Conservation (phyloP, 2,888 invertebrate genomes). For the Spilarctia lutea region DNA sequence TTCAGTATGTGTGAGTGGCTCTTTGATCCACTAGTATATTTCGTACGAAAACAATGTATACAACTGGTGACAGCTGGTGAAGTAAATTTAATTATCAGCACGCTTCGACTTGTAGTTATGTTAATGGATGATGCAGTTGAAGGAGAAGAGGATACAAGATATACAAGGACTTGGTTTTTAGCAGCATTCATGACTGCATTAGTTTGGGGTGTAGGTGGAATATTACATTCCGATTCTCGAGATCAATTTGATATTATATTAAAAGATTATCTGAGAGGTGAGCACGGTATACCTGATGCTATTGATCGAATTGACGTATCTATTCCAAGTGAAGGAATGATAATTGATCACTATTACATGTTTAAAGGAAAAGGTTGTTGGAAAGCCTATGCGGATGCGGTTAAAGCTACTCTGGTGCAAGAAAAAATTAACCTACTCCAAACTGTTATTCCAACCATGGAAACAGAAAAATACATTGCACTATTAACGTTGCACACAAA, state of each 20-base stretch:
- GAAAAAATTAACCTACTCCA: slow-evolving; percentile 89
- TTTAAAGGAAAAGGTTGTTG: slow-evolving; percentile 94
- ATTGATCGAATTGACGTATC: slow-evolving; percentile 91
- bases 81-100: slow-evolving; percentile 90
- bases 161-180: slow-evolving; percentile 90
- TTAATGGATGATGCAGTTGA: slow-evolving; percentile 90
- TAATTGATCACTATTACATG: slow-evolving; percentile 94
- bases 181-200: slow-evolving; percentile 91
- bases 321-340: slow-evolving; percentile 91
- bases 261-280: slow-evolving; percentile 82
- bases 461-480: slow-evolving; percentile 93
- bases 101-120: slow-evolving; percentile 92
- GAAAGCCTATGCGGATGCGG: slow-evolving; percentile 94
- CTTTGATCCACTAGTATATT: slow-evolving; percentile 90
- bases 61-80: slow-evolving; percentile 90
- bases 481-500: slow-evolving; percentile 92
- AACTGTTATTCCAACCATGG: slow-evolving; percentile 94
- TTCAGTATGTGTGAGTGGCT: slow-evolving; percentile 91
- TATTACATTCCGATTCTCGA: slow-evolving; percentile 91
- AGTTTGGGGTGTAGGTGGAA: slow-evolving; percentile 95
- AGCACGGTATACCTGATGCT: slow-evolving; percentile 70
- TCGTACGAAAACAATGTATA: slow-evolving; percentile 89
- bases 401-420: slow-evolving; percentile 83
- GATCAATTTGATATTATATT: slow-evolving; percentile 89
- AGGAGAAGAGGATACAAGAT: slow-evolving; percentile 90